Evolutionary conservation across 2,888 invertebrate species (phyloP).

Genomic region (Tipula confusa): DNA sequence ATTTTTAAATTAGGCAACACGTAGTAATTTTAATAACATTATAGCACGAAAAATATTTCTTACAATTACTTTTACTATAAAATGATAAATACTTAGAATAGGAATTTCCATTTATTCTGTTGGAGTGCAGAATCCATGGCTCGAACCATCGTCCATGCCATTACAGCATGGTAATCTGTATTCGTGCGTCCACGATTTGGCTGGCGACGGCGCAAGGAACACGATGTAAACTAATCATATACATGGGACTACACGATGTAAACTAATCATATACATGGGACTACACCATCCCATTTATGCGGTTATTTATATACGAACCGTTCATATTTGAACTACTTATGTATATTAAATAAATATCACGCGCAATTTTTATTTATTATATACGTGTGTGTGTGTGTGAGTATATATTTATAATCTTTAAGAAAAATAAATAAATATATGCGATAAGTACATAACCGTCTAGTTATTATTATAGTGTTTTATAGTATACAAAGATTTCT

Average conservation of each 20-base stretch:
- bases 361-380: background rate
- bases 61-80: too few species aligned
- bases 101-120: too few species aligned
- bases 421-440: background rate
- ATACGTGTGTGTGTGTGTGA: background rate
- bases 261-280: background rate
- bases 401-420: background rate
- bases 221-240: background rate
- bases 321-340: background rate
- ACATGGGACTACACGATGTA: background rate
- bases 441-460: constrained; percentile 9
- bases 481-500: background rate
- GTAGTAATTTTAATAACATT: too few species aligned
- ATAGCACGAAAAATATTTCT: too few species aligned
- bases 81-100: too few species aligned
- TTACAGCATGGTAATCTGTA: too few species aligned
- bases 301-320: background rate
- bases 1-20: too few species aligned
- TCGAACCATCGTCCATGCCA: too few species aligned
- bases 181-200: too few species aligned
- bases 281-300: background rate
- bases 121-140: too few species aligned
- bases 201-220: too few species aligned
- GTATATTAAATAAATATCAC: background rate
- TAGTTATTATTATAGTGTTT: background rate